phyloP scores from a whole-genome alignment of 2,113 vertebrate genomes.

The Melanerpes formicivorus region DNA sequence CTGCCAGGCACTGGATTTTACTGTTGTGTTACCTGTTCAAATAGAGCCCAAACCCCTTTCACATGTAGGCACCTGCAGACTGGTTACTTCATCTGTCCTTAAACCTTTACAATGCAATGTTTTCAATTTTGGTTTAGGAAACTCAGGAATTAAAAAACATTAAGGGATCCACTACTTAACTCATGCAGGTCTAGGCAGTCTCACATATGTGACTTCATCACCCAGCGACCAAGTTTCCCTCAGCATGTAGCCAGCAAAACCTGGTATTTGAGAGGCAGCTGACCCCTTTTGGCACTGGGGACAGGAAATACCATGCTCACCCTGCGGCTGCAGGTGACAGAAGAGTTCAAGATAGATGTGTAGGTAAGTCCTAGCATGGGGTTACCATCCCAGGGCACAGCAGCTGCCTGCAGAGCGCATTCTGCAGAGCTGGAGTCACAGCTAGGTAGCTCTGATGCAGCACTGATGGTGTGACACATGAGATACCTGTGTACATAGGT shows the following conservation, averaged over 20 bases:
- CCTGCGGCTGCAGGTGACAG: neutral
- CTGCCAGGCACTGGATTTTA: neutral
- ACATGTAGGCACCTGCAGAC: neutral
- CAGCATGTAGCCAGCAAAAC: fast-evolving
- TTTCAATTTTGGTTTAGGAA: constrained; percentile 1
- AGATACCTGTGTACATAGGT: neutral
- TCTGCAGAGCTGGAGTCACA: neutral
- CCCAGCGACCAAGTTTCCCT: neutral
- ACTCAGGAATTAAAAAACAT: neutral
- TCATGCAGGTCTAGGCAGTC: fast-evolving
- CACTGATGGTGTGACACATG: neutral
- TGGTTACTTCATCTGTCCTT: neutral
- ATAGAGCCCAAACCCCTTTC: neutral
- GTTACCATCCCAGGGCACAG: neutral
- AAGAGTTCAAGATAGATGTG: neutral
- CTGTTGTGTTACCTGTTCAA: neutral
- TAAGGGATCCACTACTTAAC: fast-evolving
- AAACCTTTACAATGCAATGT: neutral
- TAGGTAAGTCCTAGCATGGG: neutral
- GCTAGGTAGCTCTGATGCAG: neutral
- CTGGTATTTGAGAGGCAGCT: neutral
- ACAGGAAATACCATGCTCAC: fast-evolving
- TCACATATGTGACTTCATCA: neutral
- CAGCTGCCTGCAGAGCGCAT: neutral
- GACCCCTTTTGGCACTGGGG: neutral